These are phyloP conservation scores for Nannoperca obscura DNA, from an alignment of 2,797 vertebrate species.

Conservation along the genomic window DNA sequence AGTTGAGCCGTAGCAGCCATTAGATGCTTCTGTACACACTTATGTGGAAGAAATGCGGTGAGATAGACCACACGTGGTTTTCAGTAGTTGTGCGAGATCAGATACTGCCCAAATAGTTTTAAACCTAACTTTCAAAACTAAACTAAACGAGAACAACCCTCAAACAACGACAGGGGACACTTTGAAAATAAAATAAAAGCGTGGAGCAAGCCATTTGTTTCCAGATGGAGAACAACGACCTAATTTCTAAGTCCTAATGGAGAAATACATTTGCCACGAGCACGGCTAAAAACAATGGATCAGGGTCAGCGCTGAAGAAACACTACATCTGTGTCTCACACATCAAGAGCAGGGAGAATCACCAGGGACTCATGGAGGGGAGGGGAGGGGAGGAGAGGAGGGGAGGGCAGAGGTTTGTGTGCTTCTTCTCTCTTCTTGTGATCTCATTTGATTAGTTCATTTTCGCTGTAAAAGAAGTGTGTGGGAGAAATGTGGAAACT, in stretches of 20 bases:
- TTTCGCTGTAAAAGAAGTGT: slow-evolving; percentile 66
- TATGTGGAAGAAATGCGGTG: background rate
- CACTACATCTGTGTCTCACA: slow-evolving; percentile 66
- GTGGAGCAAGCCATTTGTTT: slow-evolving; percentile 63
- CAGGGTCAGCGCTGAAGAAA: slow-evolving; percentile 68
- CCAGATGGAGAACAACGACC: slow-evolving; percentile 68
- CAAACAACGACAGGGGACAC: slow-evolving; percentile 43
- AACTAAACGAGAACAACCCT: slow-evolving; percentile 45
- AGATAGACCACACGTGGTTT: slow-evolving; percentile 2
- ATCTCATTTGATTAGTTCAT: slow-evolving; percentile 77
- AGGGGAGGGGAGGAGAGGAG: slow-evolving; percentile 19
- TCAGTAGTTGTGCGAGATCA: slow-evolving; percentile 1
- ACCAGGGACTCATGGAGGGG: slow-evolving; percentile 54
- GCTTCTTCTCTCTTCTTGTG: slow-evolving; percentile 65
- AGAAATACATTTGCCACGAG: slow-evolving; percentile 68
- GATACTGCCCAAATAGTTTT: slow-evolving; percentile 14
- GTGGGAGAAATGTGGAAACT: slow-evolving; percentile 75
- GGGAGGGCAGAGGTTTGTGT: slow-evolving; percentile 50
- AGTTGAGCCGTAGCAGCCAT: slow-evolving; percentile 1
- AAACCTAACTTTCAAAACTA: slow-evolving; percentile 43
- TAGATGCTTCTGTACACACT: slow-evolving; percentile 1
- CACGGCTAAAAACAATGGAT: slow-evolving; percentile 75
- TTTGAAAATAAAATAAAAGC: slow-evolving; percentile 62
- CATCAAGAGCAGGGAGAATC: slow-evolving; percentile 68
- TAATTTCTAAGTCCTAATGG: slow-evolving; percentile 72